These are phyloP conservation scores for Spinus olivaceus DNA, from an alignment of 2,797 vertebrate species.

Conservation along the genomic window DNA sequence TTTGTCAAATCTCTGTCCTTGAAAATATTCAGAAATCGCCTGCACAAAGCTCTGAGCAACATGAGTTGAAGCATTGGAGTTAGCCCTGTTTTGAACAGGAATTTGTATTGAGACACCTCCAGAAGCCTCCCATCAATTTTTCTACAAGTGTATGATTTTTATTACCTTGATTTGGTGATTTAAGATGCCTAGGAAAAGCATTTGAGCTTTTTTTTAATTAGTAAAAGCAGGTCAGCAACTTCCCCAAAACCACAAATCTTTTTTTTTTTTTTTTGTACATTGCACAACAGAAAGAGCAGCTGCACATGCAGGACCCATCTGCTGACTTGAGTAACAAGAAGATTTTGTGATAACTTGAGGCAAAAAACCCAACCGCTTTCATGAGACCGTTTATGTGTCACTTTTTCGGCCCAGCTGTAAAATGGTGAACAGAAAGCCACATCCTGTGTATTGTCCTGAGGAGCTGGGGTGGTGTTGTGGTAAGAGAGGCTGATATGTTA, in stretches of 20 bases:
- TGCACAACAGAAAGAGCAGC: background rate
- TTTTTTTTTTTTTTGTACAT: background rate
- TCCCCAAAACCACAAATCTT: background rate
- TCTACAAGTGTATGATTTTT: background rate
- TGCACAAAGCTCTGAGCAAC: background rate
- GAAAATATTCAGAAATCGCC: background rate
- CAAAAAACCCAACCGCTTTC: background rate
- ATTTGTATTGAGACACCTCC: background rate
- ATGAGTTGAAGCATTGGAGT: background rate
- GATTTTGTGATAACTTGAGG: constrained; percentile 5
- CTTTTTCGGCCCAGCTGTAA: constrained; percentile 28
- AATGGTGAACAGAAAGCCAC: background rate
- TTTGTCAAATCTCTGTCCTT: background rate
- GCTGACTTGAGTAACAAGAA: background rate
- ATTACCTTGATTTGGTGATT: background rate
- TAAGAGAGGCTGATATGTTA: background rate
- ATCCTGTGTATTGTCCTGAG: background rate
- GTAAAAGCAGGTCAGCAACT: background rate
- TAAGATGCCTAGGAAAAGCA: background rate
- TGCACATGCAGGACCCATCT: background rate
- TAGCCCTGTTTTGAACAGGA: background rate
- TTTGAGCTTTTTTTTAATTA: background rate
- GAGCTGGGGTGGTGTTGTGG: background rate
- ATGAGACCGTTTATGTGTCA: background rate
- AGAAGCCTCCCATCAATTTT: background rate